Evolutionary conservation across 2,113 vertebrate species (phyloP).

Genomic region (cat (Felis catus)): DNA sequence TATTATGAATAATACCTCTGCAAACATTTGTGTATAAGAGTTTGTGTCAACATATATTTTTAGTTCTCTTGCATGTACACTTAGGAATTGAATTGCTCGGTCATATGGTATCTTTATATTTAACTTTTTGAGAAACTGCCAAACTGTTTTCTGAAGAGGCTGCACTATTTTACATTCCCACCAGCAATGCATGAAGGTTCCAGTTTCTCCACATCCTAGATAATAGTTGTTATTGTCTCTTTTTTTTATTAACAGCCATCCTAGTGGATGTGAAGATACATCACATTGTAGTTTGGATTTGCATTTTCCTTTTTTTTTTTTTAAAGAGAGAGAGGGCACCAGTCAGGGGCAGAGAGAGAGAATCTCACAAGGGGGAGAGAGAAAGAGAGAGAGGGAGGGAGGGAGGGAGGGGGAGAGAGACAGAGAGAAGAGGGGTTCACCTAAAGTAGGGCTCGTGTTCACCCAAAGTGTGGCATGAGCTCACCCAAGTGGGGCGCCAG

Average conservation of each 20-base stretch:
- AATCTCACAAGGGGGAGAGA: no score
- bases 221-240: not conserved
- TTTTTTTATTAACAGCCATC: not conserved
- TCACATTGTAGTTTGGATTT: slow-evolving; percentile 2
- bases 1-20: not conserved
- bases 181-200: not conserved
- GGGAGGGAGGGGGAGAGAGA: no score
- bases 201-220: not conserved
- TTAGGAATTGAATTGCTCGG: not conserved
- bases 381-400: no score
- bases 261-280: not conserved
- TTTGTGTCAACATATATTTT: not conserved
- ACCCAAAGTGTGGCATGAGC: no score
- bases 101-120: not conserved
- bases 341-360: no score
- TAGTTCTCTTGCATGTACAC: not conserved
- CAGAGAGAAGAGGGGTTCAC: no score
- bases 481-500: no score
- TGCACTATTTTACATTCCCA: not conserved
- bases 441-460: no score
- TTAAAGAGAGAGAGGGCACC: no score
- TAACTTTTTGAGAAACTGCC: not conserved
- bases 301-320: not conserved
- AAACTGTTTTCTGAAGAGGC: not conserved
- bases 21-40: not conserved